Evolutionary conservation across 2,113 vertebrate species (phyloP), one percentile per base, ranked within the genome.

Genomic region (Mesoclemmys tuberculata): DNA sequence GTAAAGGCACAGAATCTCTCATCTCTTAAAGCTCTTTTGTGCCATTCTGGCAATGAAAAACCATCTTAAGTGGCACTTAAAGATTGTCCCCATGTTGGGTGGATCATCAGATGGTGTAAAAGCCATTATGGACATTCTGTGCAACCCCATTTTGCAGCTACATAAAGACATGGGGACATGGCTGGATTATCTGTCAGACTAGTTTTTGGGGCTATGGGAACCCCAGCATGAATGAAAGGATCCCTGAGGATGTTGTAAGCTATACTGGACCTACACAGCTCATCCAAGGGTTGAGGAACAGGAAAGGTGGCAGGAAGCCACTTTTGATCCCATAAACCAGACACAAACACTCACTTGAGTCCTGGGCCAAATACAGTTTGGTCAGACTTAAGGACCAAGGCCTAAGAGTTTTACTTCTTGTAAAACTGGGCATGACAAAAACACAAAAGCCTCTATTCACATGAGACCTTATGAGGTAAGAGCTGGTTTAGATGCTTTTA

Each of bases 261-360:
- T 94, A 58, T 38, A 79, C 61, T 3, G 46, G 46, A 79, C 49
- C 44, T 54, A 55, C n/a, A 2, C 1, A 58, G 56, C 29, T 58
- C 11, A 12, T 58, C 56, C 56, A 29, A 58, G 56, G 26, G 11
- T 58, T 14, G n/a, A 16, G 61, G 6, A 74, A 41, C 2, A 54
- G 8, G 51, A 75, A 58, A 58, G 41, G 38, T 19, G 27, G 1
- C 55, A 94, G 54, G 64, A 85, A 93, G 3, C 8, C n/a, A 1
- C 52, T 93, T 61, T 27, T 21, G 1, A 29, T 68, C 81, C 54
- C 56, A 21, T 12, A 12, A 48, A 16, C 9, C 9, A 8, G 46
- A 41, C 21, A 1, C 0, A 10, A 1, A 0, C 86, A 84, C 58
- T 41, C 84, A 87, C 26, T 49, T 16, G 82, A 16, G 7, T 54